Conservation (phyloP, 2,888 invertebrate species). For the Phyllotreta cruciferae region DNA sequence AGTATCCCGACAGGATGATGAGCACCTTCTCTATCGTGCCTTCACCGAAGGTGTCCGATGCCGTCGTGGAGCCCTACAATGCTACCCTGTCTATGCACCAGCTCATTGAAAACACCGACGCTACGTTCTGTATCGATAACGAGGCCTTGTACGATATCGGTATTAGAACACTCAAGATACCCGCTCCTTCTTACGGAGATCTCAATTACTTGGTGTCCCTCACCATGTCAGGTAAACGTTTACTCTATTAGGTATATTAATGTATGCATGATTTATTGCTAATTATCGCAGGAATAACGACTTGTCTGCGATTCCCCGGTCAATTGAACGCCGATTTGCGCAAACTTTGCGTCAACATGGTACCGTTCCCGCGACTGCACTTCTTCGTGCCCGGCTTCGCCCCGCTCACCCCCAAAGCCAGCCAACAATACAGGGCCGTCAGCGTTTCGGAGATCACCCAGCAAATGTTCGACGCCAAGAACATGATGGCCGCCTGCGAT, state of each 20-base stretch:
- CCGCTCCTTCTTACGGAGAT: conserved; percentile 89
- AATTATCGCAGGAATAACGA: conserved; percentile 83
- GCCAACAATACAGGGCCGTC: conserved; percentile 76
- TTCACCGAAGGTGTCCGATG: conserved; percentile 78
- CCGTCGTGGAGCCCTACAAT: conserved; percentile 84
- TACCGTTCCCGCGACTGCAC: conserved; percentile 94
- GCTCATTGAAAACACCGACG: conserved; percentile 88
- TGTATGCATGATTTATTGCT: too few relatives aligned
- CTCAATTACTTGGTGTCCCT: conserved; percentile 87
- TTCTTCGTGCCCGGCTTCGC: conserved; percentile 98
- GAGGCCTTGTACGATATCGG: conserved; percentile 85
- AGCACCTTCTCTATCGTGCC: conserved; percentile 85
- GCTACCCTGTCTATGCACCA: conserved; percentile 87
- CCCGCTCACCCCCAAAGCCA: conserved; percentile 87
- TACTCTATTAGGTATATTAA: too few relatives aligned
- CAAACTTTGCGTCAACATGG: conserved; percentile 95
- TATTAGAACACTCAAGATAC: conserved; percentile 78
- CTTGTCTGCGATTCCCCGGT: conserved; percentile 87
- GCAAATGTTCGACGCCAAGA: conserved; percentile 80
- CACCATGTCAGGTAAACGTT: conserved; percentile 68
- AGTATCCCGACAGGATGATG: conserved; percentile 90
- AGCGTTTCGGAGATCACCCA: conserved; percentile 79
- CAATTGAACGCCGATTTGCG: conserved; percentile 93
- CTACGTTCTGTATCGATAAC: conserved; percentile 87
- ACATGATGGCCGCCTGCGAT: conserved; percentile 82